Conservation (phyloP, 2,113 vertebrate species). For the Bos javanicus region DNA sequence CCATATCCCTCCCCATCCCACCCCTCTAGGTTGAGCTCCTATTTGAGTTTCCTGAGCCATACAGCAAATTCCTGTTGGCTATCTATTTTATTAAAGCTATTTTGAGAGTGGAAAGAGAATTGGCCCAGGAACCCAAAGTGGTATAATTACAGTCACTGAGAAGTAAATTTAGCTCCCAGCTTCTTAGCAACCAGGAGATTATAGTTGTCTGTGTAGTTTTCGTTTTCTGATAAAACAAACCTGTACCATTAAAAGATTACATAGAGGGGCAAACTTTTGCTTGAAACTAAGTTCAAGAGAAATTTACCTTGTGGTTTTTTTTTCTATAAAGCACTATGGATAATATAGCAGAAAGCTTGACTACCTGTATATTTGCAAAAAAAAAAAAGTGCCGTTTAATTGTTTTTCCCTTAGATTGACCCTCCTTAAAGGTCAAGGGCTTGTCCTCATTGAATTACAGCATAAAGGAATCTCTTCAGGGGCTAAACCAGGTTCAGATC, state of each 20-base stretch:
- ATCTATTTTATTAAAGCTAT: not conserved
- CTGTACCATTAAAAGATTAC: not conserved
- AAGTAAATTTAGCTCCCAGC: not conserved
- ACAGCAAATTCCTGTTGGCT: not conserved
- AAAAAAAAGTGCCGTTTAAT: not conserved
- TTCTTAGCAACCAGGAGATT: constrained; percentile 31
- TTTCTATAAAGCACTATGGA: not conserved
- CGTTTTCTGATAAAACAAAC: constrained; percentile 10
- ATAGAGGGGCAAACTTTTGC: not conserved
- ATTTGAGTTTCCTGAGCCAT: not conserved
- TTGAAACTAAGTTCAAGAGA: constrained; percentile 19
- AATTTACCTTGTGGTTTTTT: not conserved
- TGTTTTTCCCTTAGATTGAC: not conserved
- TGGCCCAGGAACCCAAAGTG: not conserved
- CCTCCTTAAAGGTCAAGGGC: not conserved
- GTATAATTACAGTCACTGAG: constrained; percentile 15
- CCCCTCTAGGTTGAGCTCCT: not conserved
- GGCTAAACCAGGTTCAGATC: not conserved
- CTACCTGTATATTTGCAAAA: not conserved
- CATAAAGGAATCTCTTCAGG: constrained; percentile 7
- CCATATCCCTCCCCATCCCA: not conserved
- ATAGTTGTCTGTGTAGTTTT: not conserved
- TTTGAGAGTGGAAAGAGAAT: not conserved
- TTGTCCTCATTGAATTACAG: not conserved
- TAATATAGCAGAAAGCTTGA: not conserved